Evolutionary conservation across 2,113 vertebrate genomes (phyloP).

Genomic region (Drymodes brunneopygia): DNA sequence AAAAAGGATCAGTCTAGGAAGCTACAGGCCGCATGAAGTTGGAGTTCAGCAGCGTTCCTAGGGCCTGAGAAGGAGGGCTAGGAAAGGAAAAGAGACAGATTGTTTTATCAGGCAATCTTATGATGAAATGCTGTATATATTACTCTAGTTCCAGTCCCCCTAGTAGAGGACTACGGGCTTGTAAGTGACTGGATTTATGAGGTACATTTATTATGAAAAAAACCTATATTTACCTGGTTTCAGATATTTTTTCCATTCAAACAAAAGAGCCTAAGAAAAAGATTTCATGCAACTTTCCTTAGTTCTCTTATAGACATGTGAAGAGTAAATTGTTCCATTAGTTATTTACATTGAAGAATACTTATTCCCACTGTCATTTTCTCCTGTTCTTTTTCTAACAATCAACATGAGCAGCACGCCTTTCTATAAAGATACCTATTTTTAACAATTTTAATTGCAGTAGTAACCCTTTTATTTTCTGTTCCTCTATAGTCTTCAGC

Average conservation of each 20-base stretch:
- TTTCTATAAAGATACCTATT: not conserved
- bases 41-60: not conserved
- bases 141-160: not conserved
- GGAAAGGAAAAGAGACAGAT: not conserved
- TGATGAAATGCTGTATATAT: not conserved
- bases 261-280: not conserved
- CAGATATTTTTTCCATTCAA: not conserved
- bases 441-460: not conserved
- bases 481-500: not conserved
- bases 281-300: not conserved
- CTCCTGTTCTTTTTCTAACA: not conserved
- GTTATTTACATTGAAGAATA: not conserved
- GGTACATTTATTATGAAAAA: not conserved
- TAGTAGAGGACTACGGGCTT: not conserved
- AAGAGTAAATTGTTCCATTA: not conserved
- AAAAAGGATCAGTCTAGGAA: not conserved
- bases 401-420: not conserved
- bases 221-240: accelerated
- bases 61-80: not conserved
- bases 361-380: not conserved
- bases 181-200: not conserved
- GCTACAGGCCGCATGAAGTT: accelerated
- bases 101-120: not conserved
- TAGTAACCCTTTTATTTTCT: not conserved
- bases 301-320: not conserved